These are phyloP conservation scores for Ochlodes sylvanus DNA, from an alignment of 2,888 invertebrate genomes.

Conservation along the genomic window DNA sequence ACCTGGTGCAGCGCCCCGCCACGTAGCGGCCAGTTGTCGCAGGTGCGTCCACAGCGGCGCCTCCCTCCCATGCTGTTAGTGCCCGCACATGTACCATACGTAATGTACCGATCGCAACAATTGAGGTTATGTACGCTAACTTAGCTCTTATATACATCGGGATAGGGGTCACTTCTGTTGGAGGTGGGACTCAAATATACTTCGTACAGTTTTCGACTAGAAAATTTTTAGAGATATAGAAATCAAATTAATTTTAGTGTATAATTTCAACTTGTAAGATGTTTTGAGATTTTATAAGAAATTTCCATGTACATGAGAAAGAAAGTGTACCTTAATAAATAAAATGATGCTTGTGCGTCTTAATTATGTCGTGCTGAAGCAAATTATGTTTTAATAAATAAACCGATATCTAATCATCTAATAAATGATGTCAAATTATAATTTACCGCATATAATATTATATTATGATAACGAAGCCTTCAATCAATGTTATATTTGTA, in stretches of 20 bases:
- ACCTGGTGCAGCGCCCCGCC: slow-evolving; percentile 64
- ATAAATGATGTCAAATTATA: slow-evolving; percentile 3
- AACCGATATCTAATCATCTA: neutral
- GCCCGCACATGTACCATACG: slow-evolving; percentile 53
- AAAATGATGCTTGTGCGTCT: slow-evolving; percentile 23
- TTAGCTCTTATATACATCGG: slow-evolving; percentile 20
- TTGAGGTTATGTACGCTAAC: slow-evolving; percentile 32
- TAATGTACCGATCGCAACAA: slow-evolving; percentile 37
- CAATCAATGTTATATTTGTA: slow-evolving; percentile 2
- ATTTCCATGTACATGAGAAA: neutral
- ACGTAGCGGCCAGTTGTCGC: slow-evolving; percentile 69
- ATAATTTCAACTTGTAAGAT: neutral
- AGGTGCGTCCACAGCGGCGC: slow-evolving; percentile 80
- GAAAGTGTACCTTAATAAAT: neutral
- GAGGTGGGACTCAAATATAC: neutral
- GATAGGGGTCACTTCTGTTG: neutral
- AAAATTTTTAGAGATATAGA: neutral
- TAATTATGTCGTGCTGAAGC: slow-evolving; percentile 31
- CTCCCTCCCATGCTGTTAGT: slow-evolving; percentile 87
- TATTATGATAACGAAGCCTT: slow-evolving; percentile 2
- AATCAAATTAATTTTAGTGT: neutral
- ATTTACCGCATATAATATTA: neutral
- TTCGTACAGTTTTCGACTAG: neutral
- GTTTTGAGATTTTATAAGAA: neutral
- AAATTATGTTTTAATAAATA: slow-evolving; percentile 3